These are phyloP conservation scores for Neosalanx taihuensis DNA, from an alignment of 2,797 vertebrate genomes.

Conservation along the genomic window DNA sequence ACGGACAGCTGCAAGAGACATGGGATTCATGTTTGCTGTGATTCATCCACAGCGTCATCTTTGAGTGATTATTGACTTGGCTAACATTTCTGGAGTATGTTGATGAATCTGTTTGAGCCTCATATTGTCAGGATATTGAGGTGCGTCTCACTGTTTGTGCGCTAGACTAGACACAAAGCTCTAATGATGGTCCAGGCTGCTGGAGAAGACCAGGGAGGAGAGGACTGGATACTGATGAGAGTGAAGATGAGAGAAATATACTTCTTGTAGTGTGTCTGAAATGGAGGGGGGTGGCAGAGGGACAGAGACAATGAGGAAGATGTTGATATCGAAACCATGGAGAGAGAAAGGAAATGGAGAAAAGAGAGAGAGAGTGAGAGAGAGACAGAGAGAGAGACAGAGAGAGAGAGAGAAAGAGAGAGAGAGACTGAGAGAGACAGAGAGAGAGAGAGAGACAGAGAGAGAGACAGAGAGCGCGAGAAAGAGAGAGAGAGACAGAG, in stretches of 20 bases:
- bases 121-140: not conserved
- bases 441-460: not conserved
- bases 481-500: not conserved
- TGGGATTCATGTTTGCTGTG: too few relatives aligned
- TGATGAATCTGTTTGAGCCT: slow-evolving; percentile 1
- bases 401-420: not conserved
- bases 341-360: not conserved
- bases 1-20: too few relatives aligned
- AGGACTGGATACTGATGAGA: not conserved
- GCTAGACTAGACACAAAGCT: not conserved
- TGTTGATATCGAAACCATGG: not conserved
- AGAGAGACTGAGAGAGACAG: not conserved
- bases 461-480: not conserved
- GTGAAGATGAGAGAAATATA: too few relatives aligned
- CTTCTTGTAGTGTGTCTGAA: not conserved
- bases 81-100: slow-evolving; percentile 13
- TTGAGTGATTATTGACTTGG: too few relatives aligned
- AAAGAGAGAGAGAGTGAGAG: not conserved
- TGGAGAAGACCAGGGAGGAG: not conserved
- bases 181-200: slow-evolving; percentile 12
- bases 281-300: not conserved
- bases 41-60: too few relatives aligned
- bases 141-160: not conserved
- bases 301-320: not conserved
- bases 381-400: not conserved